Percentiles rank a stretch among this genome's conserved stretches.
phyloP scores from a whole-genome alignment of 2,113 vertebrate genomes.

The Gallinago jamesoni region DNA sequence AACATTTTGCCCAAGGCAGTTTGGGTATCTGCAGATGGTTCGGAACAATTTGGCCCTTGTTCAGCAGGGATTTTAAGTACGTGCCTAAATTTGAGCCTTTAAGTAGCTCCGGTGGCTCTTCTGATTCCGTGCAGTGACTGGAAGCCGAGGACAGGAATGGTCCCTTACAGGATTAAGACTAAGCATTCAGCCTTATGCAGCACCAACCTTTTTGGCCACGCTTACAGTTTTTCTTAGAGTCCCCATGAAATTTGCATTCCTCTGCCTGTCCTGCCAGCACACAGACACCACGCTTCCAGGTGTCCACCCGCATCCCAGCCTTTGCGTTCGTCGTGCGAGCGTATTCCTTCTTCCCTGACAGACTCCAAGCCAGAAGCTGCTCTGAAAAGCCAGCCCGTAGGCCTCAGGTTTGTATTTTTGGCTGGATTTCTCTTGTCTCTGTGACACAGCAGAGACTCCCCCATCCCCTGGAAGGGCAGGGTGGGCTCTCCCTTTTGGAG shows the following conservation, averaged over 20 bases:
- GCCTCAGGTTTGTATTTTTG: not conserved
- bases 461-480: not conserved
- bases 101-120: constrained; percentile 1
- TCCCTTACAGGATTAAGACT: not conserved
- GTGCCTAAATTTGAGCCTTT: constrained; percentile 42
- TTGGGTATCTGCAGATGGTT: constrained; percentile 56
- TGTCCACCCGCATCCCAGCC: not conserved
- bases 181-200: not conserved
- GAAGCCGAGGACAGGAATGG: not conserved
- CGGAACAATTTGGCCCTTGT: constrained; percentile 51
- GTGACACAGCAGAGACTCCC: rapidly evolving
- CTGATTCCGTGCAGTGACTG: not conserved
- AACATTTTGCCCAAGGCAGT: constrained; percentile 58
- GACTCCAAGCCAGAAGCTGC: not conserved
- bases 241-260: not conserved
- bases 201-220: not conserved
- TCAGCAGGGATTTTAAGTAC: constrained; percentile 48
- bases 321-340: not conserved
- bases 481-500: not conserved
- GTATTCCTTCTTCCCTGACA: not conserved
- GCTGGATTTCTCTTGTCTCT: not conserved
- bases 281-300: not conserved
- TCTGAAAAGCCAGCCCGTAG: not conserved
- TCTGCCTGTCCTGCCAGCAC: not conserved
- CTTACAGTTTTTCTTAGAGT: not conserved